Evolutionary conservation across 2,888 invertebrate species (phyloP), one percentile per base, ranked within the genome.

Genomic region (Eupsilia transversa): DNA sequence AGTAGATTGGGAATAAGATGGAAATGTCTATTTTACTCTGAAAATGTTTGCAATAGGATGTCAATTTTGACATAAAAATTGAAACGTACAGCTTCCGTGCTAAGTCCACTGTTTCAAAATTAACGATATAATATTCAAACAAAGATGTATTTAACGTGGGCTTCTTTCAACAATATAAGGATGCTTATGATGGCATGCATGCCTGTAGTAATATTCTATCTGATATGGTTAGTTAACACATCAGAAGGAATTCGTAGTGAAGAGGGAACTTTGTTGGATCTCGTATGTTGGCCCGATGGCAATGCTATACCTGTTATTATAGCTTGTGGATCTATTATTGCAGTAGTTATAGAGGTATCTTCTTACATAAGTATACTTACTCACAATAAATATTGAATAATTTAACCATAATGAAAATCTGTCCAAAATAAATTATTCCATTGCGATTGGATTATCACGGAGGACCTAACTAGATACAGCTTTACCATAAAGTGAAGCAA

Each of bases 281-380:
- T 96, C 2, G 94, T 96, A 4, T 96, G 96, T 79, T 96, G 96
- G 96, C 96, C 96, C 23, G 96, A 96, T 81, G 96, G 96, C 23
- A 96, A 96, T 74, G 96, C 95, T 17, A 96, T 96, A 72, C 96
- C 96, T 23, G 96, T 95, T 72, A 93, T 96, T 67, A 95, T 96
- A 68, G 91, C 95, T 20, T 94, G 93, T 86, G 94, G 93, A 38
- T 93, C 96, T 38, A 84, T 95, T 67, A 92, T 95, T 72, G 96
- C 96, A 46, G 94, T 96, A 49, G 93, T 96, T 67, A 95, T 96
- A 82, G 95, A 96, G 93, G 96, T 94, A 89, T 43, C 0, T 56
- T 38, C 9, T 6, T 59, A 20, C 12, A 12, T 30, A 30, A 17
- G 1, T 66, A 66, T 4, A 49, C 6, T 1, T n/a, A 12, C 9